phyloP scores from a whole-genome alignment of 2,888 invertebrate genomes.

The Dynastes grantii region DNA sequence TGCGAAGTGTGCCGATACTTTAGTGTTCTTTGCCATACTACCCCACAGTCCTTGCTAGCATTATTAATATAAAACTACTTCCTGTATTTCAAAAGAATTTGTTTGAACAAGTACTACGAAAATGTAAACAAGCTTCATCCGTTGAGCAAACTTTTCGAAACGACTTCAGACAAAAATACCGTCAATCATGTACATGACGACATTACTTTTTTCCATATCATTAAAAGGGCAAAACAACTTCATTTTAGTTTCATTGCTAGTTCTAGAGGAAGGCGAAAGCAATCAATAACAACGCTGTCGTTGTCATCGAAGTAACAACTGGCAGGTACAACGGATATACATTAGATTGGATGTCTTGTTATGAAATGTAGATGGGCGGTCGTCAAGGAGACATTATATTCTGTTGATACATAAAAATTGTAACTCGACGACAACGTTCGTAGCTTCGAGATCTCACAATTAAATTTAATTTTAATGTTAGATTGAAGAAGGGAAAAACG shows the following conservation, averaged over 20 bases:
- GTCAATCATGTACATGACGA: neutral
- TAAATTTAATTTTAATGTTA: slow-evolving; percentile 21
- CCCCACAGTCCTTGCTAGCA: no score
- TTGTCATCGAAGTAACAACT: slow-evolving; percentile 13
- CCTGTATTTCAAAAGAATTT: no score
- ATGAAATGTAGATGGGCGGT: slow-evolving; percentile 40
- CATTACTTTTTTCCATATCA: neutral
- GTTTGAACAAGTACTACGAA: no score
- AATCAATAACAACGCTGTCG: slow-evolving; percentile 22
- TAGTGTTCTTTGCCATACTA: no score
- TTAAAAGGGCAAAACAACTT: neutral
- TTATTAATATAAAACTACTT: no score
- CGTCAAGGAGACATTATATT: slow-evolving; percentile 31
- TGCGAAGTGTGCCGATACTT: no score
- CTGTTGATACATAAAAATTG: slow-evolving; percentile 32
- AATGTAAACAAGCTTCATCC: no score
- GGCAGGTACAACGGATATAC: slow-evolving; percentile 24
- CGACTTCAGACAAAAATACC: neutral
- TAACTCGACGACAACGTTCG: slow-evolving; percentile 13
- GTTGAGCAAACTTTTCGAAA: no score
- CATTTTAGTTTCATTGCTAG: neutral
- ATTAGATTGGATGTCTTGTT: slow-evolving; percentile 36
- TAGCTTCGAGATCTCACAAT: slow-evolving; percentile 15
- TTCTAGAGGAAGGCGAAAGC: neutral
- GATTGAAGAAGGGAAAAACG: slow-evolving; percentile 4